Percentiles rank a stretch among this genome's conserved stretches.
phyloP scores from a whole-genome alignment of 2,797 vertebrate species.

The Meda fulgida region DNA sequence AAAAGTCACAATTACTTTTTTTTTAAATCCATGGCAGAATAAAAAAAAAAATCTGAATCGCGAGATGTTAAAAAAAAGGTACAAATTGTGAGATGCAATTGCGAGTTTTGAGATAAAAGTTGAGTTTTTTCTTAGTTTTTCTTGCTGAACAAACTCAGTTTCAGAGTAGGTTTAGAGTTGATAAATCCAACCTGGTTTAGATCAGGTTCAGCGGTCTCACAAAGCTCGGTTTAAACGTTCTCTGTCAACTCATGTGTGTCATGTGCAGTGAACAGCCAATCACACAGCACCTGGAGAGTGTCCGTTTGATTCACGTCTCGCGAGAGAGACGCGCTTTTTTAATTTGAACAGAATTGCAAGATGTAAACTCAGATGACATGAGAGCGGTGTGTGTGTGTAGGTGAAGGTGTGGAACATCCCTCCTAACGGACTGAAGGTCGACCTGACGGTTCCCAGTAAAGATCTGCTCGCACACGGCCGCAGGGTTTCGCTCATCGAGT shows the following conservation, averaged over 20 bases:
- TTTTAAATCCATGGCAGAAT: too few relatives aligned
- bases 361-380: too few relatives aligned
- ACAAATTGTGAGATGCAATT: too few relatives aligned
- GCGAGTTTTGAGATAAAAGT: too few relatives aligned
- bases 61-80: too few relatives aligned
- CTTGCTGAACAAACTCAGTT: background rate
- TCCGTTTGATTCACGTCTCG: background rate
- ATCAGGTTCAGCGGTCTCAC: background rate
- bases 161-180: background rate
- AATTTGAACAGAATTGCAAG: too few relatives aligned
- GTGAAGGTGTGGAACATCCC: constrained; percentile 86
- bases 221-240: background rate
- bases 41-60: too few relatives aligned
- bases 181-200: background rate
- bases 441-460: constrained; percentile 78
- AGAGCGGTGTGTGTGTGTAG: constrained; percentile 54
- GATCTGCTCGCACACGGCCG: constrained; percentile 73
- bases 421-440: constrained; percentile 77
- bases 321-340: too few relatives aligned
- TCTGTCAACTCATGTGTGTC: background rate
- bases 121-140: too few relatives aligned
- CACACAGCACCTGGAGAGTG: too few relatives aligned
- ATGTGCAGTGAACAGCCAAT: too few relatives aligned
- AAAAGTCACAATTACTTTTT: too few relatives aligned
- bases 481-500: constrained; percentile 87